Conservation (phyloP, 2,113 vertebrate genomes). For the Hydropotes inermis region DNA sequence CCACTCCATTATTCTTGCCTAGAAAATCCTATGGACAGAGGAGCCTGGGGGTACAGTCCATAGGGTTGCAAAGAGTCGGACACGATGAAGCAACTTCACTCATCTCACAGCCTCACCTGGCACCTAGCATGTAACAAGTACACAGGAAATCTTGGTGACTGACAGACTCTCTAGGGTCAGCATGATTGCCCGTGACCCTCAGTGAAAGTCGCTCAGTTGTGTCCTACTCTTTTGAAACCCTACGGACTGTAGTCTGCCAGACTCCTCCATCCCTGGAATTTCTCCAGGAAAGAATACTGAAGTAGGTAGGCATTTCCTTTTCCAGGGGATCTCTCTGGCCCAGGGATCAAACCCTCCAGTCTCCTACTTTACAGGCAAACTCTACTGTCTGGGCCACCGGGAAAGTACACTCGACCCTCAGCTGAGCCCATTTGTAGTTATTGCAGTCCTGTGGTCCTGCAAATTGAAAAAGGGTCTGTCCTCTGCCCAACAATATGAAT, state of each 20-base stretch:
- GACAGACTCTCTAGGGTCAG: neutral
- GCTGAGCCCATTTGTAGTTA: neutral
- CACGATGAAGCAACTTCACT: neutral
- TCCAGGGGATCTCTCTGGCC: neutral
- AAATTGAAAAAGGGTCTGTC: neutral
- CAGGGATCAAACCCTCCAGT: neutral
- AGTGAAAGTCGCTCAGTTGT: neutral
- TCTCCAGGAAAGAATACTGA: neutral
- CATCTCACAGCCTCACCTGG: neutral
- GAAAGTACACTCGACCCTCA: neutral
- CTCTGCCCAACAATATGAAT: neutral
- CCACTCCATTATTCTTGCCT: neutral
- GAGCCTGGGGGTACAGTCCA: neutral
- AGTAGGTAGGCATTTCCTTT: neutral
- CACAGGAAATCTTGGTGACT: neutral
- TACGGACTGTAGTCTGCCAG: neutral
- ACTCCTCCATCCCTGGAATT: neutral
- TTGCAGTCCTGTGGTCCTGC: neutral
- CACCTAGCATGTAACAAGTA: neutral
- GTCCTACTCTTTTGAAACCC: neutral
- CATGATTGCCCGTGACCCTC: neutral
- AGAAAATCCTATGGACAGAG: neutral
- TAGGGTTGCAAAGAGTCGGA: neutral
- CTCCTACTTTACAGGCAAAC: neutral
- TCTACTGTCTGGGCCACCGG: neutral